phyloP scores from a whole-genome alignment of 2,113 vertebrate species.

The Emberiza fucata region DNA sequence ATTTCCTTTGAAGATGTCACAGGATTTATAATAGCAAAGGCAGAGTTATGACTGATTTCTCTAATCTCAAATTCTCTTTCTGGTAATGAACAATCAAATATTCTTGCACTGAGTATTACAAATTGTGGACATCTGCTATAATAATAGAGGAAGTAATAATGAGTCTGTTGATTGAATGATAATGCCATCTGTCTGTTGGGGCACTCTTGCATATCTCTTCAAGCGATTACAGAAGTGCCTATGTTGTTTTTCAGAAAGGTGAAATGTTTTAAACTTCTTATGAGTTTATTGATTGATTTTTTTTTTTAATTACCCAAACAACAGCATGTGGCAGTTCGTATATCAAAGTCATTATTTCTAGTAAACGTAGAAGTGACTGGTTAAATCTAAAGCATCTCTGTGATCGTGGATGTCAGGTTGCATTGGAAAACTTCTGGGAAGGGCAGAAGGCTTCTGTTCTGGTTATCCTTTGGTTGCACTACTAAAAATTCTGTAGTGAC shows the following conservation, averaged over 20 bases:
- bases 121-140: neutral
- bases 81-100: neutral
- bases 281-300: neutral
- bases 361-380: neutral
- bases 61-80: neutral
- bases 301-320: neutral
- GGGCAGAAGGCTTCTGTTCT: neutral
- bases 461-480: neutral
- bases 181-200: neutral
- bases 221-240: neutral
- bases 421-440: neutral
- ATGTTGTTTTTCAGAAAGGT: neutral
- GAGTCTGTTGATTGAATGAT: constrained; percentile 24
- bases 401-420: neutral
- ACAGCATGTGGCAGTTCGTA: neutral
- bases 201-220: neutral
- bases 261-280: neutral
- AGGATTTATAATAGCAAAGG: neutral
- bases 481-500: neutral
- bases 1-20: neutral
- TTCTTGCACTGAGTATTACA: neutral
- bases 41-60: neutral
- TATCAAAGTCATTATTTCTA: neutral
- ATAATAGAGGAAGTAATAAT: constrained; percentile 23
- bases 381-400: neutral